Conservation (phyloP, 1,140 invertebrate species). For the Hydropsyche tenuis region DNA sequence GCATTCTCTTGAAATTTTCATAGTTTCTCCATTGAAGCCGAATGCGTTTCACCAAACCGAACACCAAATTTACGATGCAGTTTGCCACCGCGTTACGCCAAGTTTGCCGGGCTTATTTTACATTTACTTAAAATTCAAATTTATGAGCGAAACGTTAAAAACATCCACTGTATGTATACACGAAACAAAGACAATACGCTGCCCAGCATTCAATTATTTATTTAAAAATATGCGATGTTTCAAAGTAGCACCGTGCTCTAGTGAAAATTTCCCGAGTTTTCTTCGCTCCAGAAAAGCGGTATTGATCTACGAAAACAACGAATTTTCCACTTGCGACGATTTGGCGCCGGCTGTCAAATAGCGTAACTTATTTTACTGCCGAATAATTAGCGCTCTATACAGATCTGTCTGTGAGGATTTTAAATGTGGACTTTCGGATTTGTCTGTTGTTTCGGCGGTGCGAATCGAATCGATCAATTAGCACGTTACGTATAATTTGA, state of each 20-base stretch:
- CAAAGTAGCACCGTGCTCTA: too few species aligned
- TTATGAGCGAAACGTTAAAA: neutral
- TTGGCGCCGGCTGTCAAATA: conserved; percentile 47
- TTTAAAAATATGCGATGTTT: neutral
- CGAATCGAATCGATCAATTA: neutral
- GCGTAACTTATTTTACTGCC: conserved; percentile 48
- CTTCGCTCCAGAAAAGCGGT: conserved; percentile 20
- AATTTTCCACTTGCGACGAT: conserved; percentile 40
- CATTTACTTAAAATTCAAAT: neutral
- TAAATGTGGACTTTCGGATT: neutral
- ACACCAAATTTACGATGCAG: conserved; percentile 10
- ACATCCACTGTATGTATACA: neutral
- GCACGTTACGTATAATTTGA: neutral
- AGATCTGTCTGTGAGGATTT: too few species aligned
- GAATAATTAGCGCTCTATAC: conserved; percentile 46
- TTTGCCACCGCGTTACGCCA: neutral
- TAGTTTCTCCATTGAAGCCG: neutral
- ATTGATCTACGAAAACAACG: conserved; percentile 46
- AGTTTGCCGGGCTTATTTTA: conserved; percentile 1
- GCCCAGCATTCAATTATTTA: neutral
- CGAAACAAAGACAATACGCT: neutral
- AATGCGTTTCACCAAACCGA: neutral
- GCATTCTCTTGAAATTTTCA: neutral
- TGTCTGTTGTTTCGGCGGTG: neutral
- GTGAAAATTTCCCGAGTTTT: conserved; percentile 8